A percentile compares a stretch with the other conserved stretches of the same genome.
These are phyloP conservation scores for Ditula angustiorana DNA, from an alignment of 2,888 invertebrate species.

Conservation along the genomic window DNA sequence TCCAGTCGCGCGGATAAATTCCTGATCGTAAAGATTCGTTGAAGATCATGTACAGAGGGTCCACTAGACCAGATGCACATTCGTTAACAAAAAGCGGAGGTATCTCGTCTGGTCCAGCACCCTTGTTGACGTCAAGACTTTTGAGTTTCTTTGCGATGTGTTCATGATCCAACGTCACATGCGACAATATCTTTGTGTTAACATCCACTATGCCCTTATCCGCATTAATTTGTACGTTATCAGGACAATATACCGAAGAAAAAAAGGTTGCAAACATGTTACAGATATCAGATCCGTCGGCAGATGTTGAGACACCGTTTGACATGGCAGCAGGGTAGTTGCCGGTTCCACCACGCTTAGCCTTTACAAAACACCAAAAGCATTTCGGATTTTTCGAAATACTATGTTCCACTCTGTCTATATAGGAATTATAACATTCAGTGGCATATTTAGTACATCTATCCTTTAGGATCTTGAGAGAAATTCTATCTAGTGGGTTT, in stretches of 20 bases:
- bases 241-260: neutral
- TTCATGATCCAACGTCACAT: neutral
- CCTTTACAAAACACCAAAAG: conserved; percentile 34
- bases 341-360: no score
- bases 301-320: conserved; percentile 41
- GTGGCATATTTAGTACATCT: no score
- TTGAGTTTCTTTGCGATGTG: neutral
- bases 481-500: conserved; percentile 34
- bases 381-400: conserved; percentile 24
- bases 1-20: conserved; percentile 36
- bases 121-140: neutral
- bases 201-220: no score
- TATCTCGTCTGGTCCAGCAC: neutral
- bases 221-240: neutral
- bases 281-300: neutral
- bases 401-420: conserved; percentile 14
- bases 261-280: neutral
- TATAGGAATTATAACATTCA: conserved; percentile 11
- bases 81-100: neutral
- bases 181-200: no score
- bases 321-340: no score
- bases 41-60: conserved; percentile 21
- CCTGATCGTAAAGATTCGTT: conserved; percentile 33
- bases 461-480: no score
- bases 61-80: neutral